Conservation (phyloP, 2,113 vertebrate genomes). For the Ovis canadensis region DNA sequence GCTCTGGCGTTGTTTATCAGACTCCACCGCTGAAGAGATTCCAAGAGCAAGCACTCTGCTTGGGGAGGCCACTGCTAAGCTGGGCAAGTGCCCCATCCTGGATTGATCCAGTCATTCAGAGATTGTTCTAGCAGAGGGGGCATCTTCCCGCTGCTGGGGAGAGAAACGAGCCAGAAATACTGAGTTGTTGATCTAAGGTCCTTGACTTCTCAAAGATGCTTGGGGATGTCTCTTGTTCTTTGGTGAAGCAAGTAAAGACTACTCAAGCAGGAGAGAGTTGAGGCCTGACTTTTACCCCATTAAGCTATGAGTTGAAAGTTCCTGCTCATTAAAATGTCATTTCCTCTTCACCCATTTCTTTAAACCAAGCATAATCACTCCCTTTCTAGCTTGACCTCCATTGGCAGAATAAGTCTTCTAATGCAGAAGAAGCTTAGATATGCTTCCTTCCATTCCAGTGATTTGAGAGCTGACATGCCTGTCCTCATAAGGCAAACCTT, state of each 20-base stretch:
- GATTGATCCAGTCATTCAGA: background rate
- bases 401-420: slow-evolving; percentile 36
- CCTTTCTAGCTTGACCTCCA: slow-evolving; percentile 50
- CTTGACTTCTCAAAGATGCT: slow-evolving; percentile 43
- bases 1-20: background rate
- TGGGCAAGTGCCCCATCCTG: background rate
- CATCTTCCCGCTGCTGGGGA: background rate
- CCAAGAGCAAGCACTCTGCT: background rate
- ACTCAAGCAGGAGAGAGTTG: background rate
- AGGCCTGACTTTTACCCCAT: slow-evolving; percentile 45
- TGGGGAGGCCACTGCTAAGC: background rate
- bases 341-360: slow-evolving; percentile 65
- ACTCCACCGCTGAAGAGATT: slow-evolving; percentile 8
- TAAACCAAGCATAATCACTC: slow-evolving; percentile 60
- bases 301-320: slow-evolving; percentile 70
- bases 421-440: slow-evolving; percentile 12
- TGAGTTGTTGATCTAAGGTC: background rate
- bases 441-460: slow-evolving; percentile 27
- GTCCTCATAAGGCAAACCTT: background rate
- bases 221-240: slow-evolving; percentile 39
- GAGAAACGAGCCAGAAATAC: background rate
- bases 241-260: slow-evolving; percentile 7
- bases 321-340: slow-evolving; percentile 63
- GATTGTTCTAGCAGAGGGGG: background rate
- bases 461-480: background rate